Percentiles rank a stretch among this genome's conserved stretches.
These are phyloP conservation scores for Pteromalus puparum DNA, from an alignment of 1,140 invertebrate genomes.

Conservation along the genomic window DNA sequence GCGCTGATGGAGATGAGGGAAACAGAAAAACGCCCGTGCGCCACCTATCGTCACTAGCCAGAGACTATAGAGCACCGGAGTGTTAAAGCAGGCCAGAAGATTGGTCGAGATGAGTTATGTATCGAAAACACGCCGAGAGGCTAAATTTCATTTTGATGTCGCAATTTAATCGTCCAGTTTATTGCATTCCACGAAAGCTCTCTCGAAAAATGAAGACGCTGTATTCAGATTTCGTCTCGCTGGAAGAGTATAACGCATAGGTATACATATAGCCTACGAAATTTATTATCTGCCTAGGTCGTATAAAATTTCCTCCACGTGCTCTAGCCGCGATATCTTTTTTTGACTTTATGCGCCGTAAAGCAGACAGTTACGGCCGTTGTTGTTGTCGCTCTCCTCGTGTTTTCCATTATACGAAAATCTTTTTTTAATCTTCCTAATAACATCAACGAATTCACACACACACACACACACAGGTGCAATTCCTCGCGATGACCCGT, in stretches of 20 bases:
- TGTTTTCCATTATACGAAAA: too few species aligned
- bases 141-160: slow-evolving; percentile 4
- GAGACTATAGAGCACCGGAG: too few species aligned
- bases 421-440: too few species aligned
- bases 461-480: too few species aligned
- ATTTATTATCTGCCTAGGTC: slow-evolving; percentile 1
- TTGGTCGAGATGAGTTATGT: background rate
- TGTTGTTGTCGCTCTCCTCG: too few species aligned
- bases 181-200: background rate
- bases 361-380: too few species aligned
- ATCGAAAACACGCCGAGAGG: background rate
- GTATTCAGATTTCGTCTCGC: background rate
- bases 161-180: background rate
- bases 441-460: too few species aligned
- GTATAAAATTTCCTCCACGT: background rate
- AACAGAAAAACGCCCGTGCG: background rate
- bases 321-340: background rate
- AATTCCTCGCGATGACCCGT: too few species aligned
- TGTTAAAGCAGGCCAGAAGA: too few species aligned
- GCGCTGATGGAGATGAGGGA: too few species aligned
- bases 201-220: background rate
- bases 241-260: background rate
- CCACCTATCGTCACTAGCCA: too few species aligned
- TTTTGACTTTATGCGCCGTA: background rate
- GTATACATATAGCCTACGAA: background rate